phyloP scores from a whole-genome alignment of 2,888 invertebrate genomes.

The Sphinx pinastri region DNA sequence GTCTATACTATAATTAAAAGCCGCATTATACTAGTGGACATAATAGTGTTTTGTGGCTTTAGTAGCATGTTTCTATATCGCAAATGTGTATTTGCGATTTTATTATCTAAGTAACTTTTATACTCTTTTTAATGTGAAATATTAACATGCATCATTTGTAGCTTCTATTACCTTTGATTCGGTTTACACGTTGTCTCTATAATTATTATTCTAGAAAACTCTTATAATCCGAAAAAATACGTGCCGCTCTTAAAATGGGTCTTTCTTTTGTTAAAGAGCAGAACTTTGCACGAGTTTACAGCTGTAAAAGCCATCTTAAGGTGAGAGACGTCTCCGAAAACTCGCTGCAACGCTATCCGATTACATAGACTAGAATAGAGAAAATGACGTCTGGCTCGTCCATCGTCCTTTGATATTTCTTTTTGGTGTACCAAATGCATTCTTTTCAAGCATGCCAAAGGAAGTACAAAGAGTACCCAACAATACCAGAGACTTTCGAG shows the following conservation, averaged over 20 bases:
- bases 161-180: no score
- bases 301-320: not conserved
- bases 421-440: slow-evolving; percentile 6
- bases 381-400: not conserved
- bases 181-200: no score
- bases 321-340: not conserved
- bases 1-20: no score
- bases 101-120: not conserved
- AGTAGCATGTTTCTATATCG: not conserved
- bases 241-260: not conserved
- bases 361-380: slow-evolving; percentile 1
- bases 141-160: not conserved
- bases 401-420: no score
- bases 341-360: not conserved
- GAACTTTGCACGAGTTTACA: not conserved
- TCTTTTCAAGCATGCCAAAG: slow-evolving; percentile 5
- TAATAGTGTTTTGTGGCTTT: not conserved
- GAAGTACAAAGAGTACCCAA: not conserved
- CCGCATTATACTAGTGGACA: no score
- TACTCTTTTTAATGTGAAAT: no score
- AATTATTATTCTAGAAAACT: no score
- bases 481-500: not conserved
- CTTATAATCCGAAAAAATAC: not conserved
- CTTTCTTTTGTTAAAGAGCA: not conserved
- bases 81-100: slow-evolving; percentile 11